Evolutionary conservation across 2,797 vertebrate genomes (phyloP), one percentile per base, ranked within the genome.

Genomic region (Rhabdophis nuchalis): DNA sequence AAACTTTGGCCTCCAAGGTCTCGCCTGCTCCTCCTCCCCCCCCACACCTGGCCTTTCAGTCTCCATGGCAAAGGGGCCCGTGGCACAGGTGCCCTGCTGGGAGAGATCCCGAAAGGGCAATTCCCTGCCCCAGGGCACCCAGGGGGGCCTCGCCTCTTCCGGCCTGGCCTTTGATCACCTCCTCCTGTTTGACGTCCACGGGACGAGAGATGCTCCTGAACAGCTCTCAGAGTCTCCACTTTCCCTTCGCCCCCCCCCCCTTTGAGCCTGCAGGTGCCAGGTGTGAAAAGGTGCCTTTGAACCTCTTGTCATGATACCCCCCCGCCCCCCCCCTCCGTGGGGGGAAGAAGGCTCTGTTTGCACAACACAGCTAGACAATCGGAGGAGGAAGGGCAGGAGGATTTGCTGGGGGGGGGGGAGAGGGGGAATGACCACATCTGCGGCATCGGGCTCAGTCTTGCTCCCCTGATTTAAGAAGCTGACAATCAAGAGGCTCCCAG

Each of bases 141-240:
- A 20, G 88, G 3, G 11, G 46, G 41, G 27, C 25, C 61, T 32
- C 64, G 41, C 8, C 86, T 54, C 90, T 89, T 36, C 0, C 77
- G 61, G 8, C 2, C 87, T 14, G 41, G 18, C 41, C 94, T 95
- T 92, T 92, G 94, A 94, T 93, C 94, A 36, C 1, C 58, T 52
- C 90, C 77, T 68, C 53, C 50, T 86, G 90, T 86, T 82, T 86
- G 92, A 90, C 85, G 41, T 58, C 7, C 64, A 20, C 4, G 0
- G 0, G 91, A 25, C n/a, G 68, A 94, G 25, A 41, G 91, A 89
- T 72, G 50, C 36, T 50, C 64, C 88, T 64, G 6, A 9, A 85
- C 57, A 50, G 58, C 29, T 11, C 64, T 13, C 1, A n/a, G 32
- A 0, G 0, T 52, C 89, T n/a, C 64, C 23, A 50, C 88, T 87